A percentile compares a stretch with the other conserved stretches of the same genome.
These are phyloP conservation scores for Drosophila malerkotliana DNA, from an alignment of 1,140 invertebrate species.

Conservation along the genomic window DNA sequence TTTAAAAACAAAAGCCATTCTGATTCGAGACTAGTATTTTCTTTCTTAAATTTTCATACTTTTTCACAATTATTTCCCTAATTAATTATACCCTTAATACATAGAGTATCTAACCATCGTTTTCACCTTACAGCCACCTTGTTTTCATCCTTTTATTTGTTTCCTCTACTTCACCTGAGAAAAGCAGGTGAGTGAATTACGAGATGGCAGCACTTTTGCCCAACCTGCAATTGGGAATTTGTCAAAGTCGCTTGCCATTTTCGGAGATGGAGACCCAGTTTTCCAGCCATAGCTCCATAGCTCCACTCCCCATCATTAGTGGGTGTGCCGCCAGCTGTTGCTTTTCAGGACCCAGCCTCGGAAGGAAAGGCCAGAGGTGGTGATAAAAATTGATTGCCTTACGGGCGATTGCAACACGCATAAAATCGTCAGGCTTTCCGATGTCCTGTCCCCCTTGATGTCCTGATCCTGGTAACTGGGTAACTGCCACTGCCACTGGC, in stretches of 20 bases:
- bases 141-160: not conserved
- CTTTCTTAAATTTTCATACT: no score
- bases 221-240: conserved; percentile 41
- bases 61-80: no score
- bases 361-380: not conserved
- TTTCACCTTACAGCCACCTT: not conserved
- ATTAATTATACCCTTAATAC: no score
- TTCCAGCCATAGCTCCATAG: not conserved
- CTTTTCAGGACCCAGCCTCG: not conserved
- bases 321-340: conserved; percentile 44
- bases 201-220: conserved; percentile 6
- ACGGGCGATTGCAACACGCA: conserved; percentile 49
- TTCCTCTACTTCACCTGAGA: not conserved
- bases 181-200: not conserved
- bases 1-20: no score
- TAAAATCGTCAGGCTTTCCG: conserved; percentile 38
- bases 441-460: not conserved
- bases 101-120: not conserved
- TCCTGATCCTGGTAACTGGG: not conserved
- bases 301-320: conserved; percentile 21
- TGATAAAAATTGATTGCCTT: conserved; percentile 68
- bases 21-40: no score
- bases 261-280: not conserved
- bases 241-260: conserved; percentile 43
- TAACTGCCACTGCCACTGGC: conserved; percentile 9